Evolutionary conservation across 2,113 vertebrate species (phyloP).

Genomic region (human): GRCh38 chr4:121188001-121188500

Average conservation of each 20-base stretch:
- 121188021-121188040: background rate
- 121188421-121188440: background rate
- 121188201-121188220: background rate
- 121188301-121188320: background rate
- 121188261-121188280: background rate
- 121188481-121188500: background rate
- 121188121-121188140: background rate
- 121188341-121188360: background rate
- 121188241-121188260: background rate
- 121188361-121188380: background rate
- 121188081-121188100: background rate
- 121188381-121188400: background rate
- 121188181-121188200: background rate
- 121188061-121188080: background rate
- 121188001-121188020: background rate
- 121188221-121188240: background rate
- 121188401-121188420: background rate
- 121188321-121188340: background rate
- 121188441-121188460: background rate
- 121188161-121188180: background rate
- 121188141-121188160: background rate
- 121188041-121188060: background rate
- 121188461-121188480: background rate
- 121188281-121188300: background rate
- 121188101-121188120: background rate